These are phyloP conservation scores for Cyclopterus lumpus DNA, from an alignment of 2,797 vertebrate species.

Conservation along the genomic window DNA sequence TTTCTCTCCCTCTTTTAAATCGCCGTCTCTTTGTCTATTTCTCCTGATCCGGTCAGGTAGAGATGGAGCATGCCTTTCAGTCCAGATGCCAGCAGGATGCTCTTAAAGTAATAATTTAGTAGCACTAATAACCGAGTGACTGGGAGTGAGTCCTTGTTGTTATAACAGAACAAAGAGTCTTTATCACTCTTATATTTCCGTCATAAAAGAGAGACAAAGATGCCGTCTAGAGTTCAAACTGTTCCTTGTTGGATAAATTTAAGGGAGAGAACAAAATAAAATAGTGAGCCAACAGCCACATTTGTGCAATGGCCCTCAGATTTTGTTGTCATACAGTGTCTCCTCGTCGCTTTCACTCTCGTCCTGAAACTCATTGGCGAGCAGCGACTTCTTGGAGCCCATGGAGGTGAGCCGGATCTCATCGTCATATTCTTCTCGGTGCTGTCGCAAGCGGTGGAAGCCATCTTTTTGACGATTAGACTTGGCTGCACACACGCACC, in stretches of 20 bases:
- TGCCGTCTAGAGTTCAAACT: conserved; percentile 25
- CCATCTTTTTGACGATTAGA: conserved; percentile 96
- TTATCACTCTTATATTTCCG: conserved; percentile 9
- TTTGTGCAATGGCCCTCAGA: conserved; percentile 79
- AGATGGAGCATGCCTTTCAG: conserved; percentile 33
- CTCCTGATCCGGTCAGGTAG: conserved; percentile 41
- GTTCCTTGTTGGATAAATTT: conserved; percentile 38
- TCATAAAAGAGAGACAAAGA: conserved; percentile 21
- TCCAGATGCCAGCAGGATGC: conserved; percentile 32
- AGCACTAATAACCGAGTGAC: conserved; percentile 25
- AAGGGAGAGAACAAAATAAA: conserved; percentile 35
- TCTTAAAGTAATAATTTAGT: conserved; percentile 32
- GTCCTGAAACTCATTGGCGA: conserved; percentile 97
- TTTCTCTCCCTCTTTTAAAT: not conserved
- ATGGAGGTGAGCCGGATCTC: conserved; percentile 95
- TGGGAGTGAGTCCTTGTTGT: conserved; percentile 24
- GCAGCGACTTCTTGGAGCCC: conserved; percentile 96
- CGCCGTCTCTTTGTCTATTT: conserved; percentile 3
- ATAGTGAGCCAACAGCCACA: conserved; percentile 19
- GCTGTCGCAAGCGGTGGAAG: conserved; percentile 95
- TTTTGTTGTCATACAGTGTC: conserved; percentile 96
- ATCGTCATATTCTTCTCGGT: conserved; percentile 95
- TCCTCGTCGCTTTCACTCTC: conserved; percentile 99
- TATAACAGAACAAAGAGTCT: conserved; percentile 42
- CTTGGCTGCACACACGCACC: conserved; percentile 96